Evolutionary conservation across 2,113 vertebrate genomes (phyloP).

Genomic region (Anarhynchus alexandrinus): DNA sequence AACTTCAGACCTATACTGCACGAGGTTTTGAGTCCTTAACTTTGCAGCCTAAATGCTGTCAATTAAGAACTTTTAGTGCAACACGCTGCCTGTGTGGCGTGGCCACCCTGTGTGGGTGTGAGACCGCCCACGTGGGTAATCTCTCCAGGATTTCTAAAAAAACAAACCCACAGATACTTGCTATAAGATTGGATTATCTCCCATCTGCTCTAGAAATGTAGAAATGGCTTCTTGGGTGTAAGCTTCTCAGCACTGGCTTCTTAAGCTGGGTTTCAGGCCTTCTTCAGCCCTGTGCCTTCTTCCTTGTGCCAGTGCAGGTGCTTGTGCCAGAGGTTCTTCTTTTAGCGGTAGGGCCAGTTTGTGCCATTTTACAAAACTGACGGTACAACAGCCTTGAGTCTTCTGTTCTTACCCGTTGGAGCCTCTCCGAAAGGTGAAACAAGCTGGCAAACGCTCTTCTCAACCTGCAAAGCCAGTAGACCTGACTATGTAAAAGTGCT

Average conservation of each 20-base stretch:
- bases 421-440: background rate
- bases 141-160: background rate
- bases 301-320: background rate
- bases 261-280: background rate
- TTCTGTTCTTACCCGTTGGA: background rate
- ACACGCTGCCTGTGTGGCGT: accelerated
- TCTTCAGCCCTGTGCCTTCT: background rate
- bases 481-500: background rate
- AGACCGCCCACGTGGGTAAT: background rate
- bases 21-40: background rate
- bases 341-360: accelerated
- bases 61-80: background rate
- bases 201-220: background rate
- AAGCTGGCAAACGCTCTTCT: background rate
- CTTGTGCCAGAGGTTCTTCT: background rate
- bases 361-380: background rate
- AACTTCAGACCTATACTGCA: background rate
- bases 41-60: background rate
- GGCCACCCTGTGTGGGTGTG: background rate
- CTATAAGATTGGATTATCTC: background rate
- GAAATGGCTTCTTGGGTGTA: background rate
- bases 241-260: background rate
- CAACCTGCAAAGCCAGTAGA: background rate
- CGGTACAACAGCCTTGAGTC: background rate
- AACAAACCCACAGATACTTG: background rate